Percentiles rank a stretch among this genome's conserved stretches.
Evolutionary conservation across 1,140 invertebrate species (phyloP).

Genomic region (Dryas iulia): DNA sequence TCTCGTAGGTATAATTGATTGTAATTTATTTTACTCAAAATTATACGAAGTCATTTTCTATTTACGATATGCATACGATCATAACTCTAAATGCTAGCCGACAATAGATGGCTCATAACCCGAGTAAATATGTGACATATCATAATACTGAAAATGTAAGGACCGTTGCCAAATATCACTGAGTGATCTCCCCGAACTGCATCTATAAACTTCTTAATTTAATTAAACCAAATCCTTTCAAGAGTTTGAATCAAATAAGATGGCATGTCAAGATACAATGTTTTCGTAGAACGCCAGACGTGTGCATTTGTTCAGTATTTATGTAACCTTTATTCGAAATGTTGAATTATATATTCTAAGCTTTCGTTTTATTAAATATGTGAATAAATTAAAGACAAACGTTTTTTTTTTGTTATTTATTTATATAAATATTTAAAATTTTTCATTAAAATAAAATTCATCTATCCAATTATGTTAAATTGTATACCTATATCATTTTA

Average conservation of each 20-base stretch:
- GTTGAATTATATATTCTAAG: neutral
- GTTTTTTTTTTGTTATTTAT: too few species aligned
- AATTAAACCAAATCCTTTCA: conserved; percentile 50
- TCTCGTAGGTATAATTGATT: too few species aligned
- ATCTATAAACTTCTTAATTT: conserved; percentile 62
- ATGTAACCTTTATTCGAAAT: neutral
- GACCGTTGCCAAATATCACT: conserved; percentile 41
- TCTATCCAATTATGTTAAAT: too few species aligned
- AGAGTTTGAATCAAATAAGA: conserved; percentile 27
- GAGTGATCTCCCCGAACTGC: conserved; percentile 26
- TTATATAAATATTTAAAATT: too few species aligned
- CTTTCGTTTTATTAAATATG: neutral
- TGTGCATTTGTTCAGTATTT: neutral
- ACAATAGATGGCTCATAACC: neutral
- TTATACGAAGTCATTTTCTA: neutral
- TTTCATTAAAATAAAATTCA: too few species aligned
- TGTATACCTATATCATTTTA: too few species aligned
- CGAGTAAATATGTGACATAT: neutral
- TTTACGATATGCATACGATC: neutral
- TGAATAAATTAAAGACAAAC: too few species aligned
- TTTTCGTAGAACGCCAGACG: neutral
- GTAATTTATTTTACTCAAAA: neutral
- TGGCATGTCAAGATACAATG: conserved; percentile 5
- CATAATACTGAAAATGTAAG: conserved; percentile 23
- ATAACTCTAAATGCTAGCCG: neutral